Evolutionary conservation across 2,888 invertebrate species (phyloP).

Genomic region (Hyles lineata): DNA sequence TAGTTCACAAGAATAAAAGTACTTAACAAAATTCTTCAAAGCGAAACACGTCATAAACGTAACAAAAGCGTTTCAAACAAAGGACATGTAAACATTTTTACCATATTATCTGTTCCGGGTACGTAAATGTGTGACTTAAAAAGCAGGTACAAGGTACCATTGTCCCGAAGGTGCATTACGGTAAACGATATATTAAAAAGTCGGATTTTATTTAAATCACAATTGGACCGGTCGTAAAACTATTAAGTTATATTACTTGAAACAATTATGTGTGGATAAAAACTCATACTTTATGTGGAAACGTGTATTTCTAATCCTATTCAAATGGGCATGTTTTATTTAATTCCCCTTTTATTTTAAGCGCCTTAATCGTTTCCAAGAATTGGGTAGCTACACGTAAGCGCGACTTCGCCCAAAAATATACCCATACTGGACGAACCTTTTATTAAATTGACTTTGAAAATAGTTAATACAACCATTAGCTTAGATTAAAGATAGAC

Average conservation of each 20-base stretch:
- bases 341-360: background rate
- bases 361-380: background rate
- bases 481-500: too few relatives aligned
- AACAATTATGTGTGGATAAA: background rate
- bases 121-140: conserved; percentile 31
- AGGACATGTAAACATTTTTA: conserved; percentile 33
- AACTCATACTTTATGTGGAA: background rate
- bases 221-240: conserved; percentile 8
- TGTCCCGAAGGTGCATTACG: background rate
- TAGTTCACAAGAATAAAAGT: background rate
- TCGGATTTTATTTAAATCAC: conserved; percentile 8
- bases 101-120: conserved; percentile 46
- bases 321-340: background rate
- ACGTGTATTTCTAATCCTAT: background rate
- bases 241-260: background rate
- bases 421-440: too few relatives aligned
- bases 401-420: too few relatives aligned
- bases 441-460: too few relatives aligned
- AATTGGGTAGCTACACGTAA: background rate
- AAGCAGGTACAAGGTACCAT: conserved; percentile 24
- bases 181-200: conserved; percentile 2
- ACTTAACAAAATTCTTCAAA: background rate
- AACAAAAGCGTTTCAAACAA: conserved; percentile 27
- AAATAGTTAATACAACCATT: too few relatives aligned
- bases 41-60: background rate